Evolutionary conservation across 2,888 invertebrate species (phyloP).

Genomic region (Mechanitis messenoides): DNA sequence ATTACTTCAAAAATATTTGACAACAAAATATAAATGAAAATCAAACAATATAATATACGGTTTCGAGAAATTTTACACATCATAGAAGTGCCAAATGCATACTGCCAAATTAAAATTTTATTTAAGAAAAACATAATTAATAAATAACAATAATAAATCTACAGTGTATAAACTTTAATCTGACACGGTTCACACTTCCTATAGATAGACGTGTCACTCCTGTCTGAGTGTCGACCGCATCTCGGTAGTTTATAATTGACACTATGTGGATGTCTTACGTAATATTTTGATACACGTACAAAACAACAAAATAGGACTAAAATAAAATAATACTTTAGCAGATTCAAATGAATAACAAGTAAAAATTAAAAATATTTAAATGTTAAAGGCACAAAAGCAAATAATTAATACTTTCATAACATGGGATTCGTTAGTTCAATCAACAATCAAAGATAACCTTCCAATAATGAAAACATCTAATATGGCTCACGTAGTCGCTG

Average conservation of each 20-base stretch:
- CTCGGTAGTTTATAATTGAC: conserved; percentile 5
- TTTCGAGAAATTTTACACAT: no score
- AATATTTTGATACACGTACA: conserved; percentile 1
- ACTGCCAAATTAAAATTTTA: no score
- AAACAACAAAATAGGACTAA: neutral
- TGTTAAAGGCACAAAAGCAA: no score
- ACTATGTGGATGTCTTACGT: conserved; percentile 8
- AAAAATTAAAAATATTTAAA: neutral
- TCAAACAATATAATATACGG: no score
- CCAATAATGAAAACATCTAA: conserved; percentile 11
- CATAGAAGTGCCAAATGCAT: no score
- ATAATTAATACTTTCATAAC: no score
- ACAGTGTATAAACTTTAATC: neutral
- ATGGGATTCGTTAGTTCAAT: no score
- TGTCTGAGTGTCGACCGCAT: conserved; percentile 7
- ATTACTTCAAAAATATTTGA: no score
- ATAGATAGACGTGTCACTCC: conserved; percentile 16
- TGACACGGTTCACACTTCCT: neutral
- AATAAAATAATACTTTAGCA: neutral
- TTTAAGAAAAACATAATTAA: no score
- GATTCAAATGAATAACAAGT: neutral
- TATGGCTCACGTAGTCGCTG: conserved; percentile 13
- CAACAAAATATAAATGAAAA: no score
- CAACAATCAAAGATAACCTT: no score
- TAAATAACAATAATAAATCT: neutral